Base-by-base conservation (phyloP, 2,888 invertebrate genomes). In the Apamea crenata region DNA sequence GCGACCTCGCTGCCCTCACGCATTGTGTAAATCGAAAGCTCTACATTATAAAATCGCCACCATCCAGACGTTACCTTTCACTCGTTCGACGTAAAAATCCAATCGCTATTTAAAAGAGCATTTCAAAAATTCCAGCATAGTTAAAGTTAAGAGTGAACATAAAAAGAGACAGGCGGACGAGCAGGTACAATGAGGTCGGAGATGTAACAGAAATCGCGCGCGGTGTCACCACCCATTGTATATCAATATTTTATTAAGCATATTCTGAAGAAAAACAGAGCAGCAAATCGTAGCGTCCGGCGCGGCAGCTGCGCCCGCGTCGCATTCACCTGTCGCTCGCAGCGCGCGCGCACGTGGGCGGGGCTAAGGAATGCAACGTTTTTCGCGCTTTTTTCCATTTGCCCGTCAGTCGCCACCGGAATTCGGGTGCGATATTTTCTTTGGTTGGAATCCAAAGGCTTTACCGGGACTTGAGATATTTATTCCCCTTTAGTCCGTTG, bases 381-480 rank as follows among this genome's bases (percentile, higher is more conserved):
- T 65, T 94, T 93, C 94, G 92, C 95, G 93, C 94, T 94, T 94
- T 95, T 96, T 96, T 95, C 94, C 93, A 93, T 94, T 94, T 94
- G 92, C 89, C 94, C 93, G 94, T 95, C 96, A 95, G 94, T 86
- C 91, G 89, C 90, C 90, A 90, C 83, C 93, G 96, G 96, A 96
- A 97, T 96, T 96, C 94, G 96, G 96, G 97, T 97, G 97, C 96
- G 96, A 96, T 97, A 97, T 97, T 96, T 97, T 93, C 96, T 94
- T 92, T 88, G 92, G 91, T 90, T 93, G 96, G 96, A 96, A 96
- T 96, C 94, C 95, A 94, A 95, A 95, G 95, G 95, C 94, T 95
- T 94, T 94, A 94, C 91, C 92, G 92, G 91, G 95, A 94, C 93
- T 94, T 94, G 95, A 95, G 93, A 94, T 95, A 95, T 96, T 96